Base-by-base conservation (phyloP, 2,888 invertebrate species). In the Myopa testacea region DNA sequence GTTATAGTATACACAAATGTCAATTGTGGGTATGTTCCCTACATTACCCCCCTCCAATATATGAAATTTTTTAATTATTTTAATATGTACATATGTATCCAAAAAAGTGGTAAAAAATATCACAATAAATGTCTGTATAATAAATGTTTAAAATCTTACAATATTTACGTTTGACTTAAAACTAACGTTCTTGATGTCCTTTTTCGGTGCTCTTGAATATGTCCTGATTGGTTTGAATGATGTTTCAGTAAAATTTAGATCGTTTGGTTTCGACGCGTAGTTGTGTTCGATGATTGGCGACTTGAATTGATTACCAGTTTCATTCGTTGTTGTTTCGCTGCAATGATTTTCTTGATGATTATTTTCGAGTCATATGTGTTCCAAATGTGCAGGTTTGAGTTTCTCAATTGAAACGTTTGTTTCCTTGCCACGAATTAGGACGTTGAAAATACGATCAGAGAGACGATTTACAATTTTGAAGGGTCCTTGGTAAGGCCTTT, bases 401-500 rank as follows among this genome's bases (percentile, higher is more conserved):
- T 77, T 62, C 3, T 80, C 75, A 1, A 76, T 73, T 4, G 76
- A 75, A 63, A 79, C 55, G 38, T 76, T 78, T 4, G 71, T 14
- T 37, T 8, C 34, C 65, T 52, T 60, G 34, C 74, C 76, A 7
- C 72, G n/a, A 26, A 62, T 37, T 16, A 78, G 14, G 3, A 76
- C 67, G 34, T 50, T 67, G 26, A 78, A 80, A 0, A 78, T 55
- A 3, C 76, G 65, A 26, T 80, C 72, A 38, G 67, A 60, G 34
- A 76, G 70, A 34, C 78, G 37, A 4, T 68, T 34, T 16, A 78
- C 10, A 12, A 78, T 34, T 40, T 60, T 50, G 74, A 77, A 65
- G 19, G 80, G 78, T 14, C 79, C 76, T 65, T 73, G 58, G 71
- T 78, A 80, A 16, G 70, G 77, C 65, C 58, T 38, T 55, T 77